phyloP scores from a whole-genome alignment of 2,888 invertebrate species.

The Tipula helvola region DNA sequence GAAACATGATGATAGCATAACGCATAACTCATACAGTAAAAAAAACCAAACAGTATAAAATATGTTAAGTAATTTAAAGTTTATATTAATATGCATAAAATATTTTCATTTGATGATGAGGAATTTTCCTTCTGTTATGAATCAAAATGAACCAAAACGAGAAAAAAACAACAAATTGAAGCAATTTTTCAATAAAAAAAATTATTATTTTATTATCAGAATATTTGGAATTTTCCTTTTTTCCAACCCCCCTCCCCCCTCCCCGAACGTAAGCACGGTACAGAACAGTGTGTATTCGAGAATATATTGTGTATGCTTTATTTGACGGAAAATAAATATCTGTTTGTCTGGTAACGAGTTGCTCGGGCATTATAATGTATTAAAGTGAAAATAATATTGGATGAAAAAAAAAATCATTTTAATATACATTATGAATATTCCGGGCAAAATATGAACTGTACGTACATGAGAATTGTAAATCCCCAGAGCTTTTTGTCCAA shows the following conservation, averaged over 20 bases:
- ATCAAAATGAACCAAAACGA: neutral
- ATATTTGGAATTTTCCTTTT: neutral
- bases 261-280: neutral
- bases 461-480: neutral
- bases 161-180: neutral
- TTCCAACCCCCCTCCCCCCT: too few relatives aligned
- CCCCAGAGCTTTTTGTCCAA: neutral
- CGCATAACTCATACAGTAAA: neutral
- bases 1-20: neutral
- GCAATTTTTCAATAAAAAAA: neutral
- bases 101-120: neutral
- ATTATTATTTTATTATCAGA: neutral
- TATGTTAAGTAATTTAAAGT: neutral
- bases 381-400: neutral
- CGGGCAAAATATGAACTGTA: neutral
- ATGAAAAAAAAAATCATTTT: neutral
- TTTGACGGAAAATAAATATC: neutral
- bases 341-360: neutral
- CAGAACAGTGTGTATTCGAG: neutral
- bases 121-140: neutral
- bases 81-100: neutral
- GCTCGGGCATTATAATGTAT: neutral
- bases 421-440: neutral
- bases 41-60: neutral
- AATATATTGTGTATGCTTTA: neutral